These are phyloP conservation scores for Acropternis orthonyx DNA, from an alignment of 2,797 vertebrate species.

Conservation along the genomic window DNA sequence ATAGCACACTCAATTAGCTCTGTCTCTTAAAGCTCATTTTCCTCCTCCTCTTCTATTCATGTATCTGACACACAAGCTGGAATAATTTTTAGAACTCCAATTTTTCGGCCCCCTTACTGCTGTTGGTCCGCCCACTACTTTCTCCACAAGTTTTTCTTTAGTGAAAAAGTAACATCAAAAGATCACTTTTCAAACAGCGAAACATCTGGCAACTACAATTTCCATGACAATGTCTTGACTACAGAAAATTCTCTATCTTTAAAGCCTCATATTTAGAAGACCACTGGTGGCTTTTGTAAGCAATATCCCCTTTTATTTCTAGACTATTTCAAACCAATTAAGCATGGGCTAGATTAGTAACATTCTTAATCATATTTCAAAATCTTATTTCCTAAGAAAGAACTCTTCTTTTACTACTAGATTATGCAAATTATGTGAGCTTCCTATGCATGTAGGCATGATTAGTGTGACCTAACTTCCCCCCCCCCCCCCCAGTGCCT, in stretches of 20 bases:
- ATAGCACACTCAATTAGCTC: conserved; percentile 12
- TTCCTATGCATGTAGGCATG: neutral
- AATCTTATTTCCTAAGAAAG: neutral
- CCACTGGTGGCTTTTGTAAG: neutral
- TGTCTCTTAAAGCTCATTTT: conserved; percentile 32
- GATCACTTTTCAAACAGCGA: conserved; percentile 10
- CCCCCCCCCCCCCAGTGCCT: rapidly evolving
- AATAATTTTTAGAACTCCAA: conserved; percentile 1
- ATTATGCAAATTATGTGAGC: neutral
- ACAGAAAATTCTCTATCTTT: neutral
- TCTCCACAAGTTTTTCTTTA: conserved; percentile 15
- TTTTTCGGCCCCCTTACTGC: conserved; percentile 8
- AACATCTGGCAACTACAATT: conserved; percentile 34
- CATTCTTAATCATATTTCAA: neutral
- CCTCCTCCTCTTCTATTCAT: conserved; percentile 37
- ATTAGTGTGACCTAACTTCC: neutral
- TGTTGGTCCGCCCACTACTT: conserved; percentile 11
- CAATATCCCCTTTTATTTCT: neutral
- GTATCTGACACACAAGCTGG: neutral
- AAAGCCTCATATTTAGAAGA: neutral
- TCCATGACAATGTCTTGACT: neutral
- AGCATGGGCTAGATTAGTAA: neutral
- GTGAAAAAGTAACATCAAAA: conserved; percentile 3
- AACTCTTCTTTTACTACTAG: neutral
- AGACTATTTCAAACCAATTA: neutral